Percentiles rank a stretch among this genome's conserved stretches.
These are phyloP conservation scores for Kryptopterus vitreolus DNA, from an alignment of 2,797 vertebrate species.

Conservation along the genomic window DNA sequence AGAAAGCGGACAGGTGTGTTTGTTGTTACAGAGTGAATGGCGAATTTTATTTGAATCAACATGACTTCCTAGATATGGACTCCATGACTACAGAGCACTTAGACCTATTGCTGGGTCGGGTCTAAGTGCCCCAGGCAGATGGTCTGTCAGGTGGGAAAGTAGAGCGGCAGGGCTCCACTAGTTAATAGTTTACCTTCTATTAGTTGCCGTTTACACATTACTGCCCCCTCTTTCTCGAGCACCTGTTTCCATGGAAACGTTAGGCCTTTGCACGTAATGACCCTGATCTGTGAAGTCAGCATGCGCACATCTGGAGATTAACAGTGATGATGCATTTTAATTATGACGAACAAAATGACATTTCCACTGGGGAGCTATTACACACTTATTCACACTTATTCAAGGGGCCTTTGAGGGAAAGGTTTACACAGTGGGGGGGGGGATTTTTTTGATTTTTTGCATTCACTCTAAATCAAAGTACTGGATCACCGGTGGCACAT, in stretches of 20 bases:
- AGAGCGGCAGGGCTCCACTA: constrained; percentile 27
- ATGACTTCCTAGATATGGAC: constrained; percentile 52
- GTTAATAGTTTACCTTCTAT: constrained; percentile 60
- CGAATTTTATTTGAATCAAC: constrained; percentile 55
- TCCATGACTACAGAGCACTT: constrained; percentile 47
- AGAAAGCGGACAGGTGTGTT: constrained; percentile 36
- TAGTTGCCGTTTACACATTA: constrained; percentile 55
- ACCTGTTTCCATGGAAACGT: constrained; percentile 44
- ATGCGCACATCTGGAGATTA: constrained; percentile 35
- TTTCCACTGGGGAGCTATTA: not conserved
- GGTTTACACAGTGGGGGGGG: not conserved
- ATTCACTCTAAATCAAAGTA: not conserved
- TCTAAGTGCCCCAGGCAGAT: constrained; percentile 50
- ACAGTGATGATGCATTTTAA: constrained; percentile 38
- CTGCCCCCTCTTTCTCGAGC: constrained; percentile 23
- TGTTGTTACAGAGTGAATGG: constrained; percentile 38
- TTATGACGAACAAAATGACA: not conserved
- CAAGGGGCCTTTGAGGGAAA: not conserved
- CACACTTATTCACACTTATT: not conserved
- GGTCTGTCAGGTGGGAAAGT: constrained; percentile 47
- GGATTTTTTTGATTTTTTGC: too few relatives aligned
- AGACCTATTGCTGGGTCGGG: not conserved
- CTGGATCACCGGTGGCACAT: not conserved
- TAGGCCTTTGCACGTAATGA: constrained; percentile 43
- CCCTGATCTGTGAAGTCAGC: constrained; percentile 40